Evolutionary conservation across 1,140 invertebrate species (phyloP).

Genomic region (Elymnias hypermnestra): DNA sequence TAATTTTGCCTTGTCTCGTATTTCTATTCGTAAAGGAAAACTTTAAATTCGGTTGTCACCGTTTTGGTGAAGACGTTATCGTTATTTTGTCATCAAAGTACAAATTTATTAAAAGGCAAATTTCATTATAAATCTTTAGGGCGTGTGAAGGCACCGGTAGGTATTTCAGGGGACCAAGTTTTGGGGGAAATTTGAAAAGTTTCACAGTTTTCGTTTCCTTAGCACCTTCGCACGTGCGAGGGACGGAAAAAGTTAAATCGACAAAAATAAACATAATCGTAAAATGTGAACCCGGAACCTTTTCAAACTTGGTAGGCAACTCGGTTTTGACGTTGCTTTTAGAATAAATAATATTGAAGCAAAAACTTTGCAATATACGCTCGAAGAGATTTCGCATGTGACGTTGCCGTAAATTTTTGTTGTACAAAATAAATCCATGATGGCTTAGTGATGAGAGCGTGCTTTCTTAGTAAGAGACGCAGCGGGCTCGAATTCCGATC

Average conservation of each 20-base stretch:
- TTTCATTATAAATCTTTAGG: conserved; percentile 38
- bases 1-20: too few species aligned
- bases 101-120: conserved; percentile 39
- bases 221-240: conserved; percentile 27
- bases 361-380: background rate
- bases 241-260: conserved; percentile 20
- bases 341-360: conserved; percentile 1
- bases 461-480: too few species aligned
- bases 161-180: conserved; percentile 26
- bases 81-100: conserved; percentile 25
- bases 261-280: conserved; percentile 27
- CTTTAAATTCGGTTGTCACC: background rate
- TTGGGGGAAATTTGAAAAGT: conserved; percentile 29
- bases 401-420: background rate
- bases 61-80: conserved; percentile 7
- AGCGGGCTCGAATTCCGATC: too few species aligned
- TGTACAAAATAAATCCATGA: too few species aligned
- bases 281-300: conserved; percentile 15
- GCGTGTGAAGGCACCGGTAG: conserved; percentile 25
- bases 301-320: background rate
- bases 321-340: conserved; percentile 1
- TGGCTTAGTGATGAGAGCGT: too few species aligned
- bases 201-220: conserved; percentile 20
- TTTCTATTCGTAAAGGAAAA: background rate
- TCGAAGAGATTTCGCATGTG: background rate